Conservation (phyloP, 2,888 invertebrate genomes). For the Cetonia aurata region DNA sequence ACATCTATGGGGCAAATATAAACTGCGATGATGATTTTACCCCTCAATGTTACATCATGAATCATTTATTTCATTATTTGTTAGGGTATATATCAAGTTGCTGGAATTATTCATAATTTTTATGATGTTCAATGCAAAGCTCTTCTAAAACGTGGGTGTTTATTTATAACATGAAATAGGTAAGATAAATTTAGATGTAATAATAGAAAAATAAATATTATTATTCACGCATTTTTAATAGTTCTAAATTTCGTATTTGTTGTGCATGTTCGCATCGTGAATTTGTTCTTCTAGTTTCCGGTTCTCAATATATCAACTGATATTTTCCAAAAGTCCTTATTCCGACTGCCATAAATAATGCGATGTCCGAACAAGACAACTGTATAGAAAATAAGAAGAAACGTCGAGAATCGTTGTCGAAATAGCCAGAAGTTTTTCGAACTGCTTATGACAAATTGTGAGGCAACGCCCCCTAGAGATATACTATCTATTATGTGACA, state of each 20-base stretch:
- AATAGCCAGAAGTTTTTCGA: conserved; percentile 55
- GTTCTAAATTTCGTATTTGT: conserved; percentile 6
- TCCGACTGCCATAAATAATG: conserved; percentile 54
- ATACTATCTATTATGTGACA: conserved; percentile 67
- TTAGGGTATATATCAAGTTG: conserved; percentile 52
- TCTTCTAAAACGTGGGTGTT: conserved; percentile 4
- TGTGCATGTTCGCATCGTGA: background rate
- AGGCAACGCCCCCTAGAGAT: conserved; percentile 61
- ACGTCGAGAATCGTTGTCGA: conserved; percentile 47
- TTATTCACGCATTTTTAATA: too few species aligned
- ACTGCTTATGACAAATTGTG: conserved; percentile 64
- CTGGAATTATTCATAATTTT: conserved; percentile 48
- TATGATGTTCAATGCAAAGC: background rate
- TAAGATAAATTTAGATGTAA: too few species aligned
- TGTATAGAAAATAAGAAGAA: conserved; percentile 54
- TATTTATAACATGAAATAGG: background rate
- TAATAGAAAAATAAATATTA: too few species aligned
- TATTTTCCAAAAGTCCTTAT: conserved; percentile 38
- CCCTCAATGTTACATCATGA: conserved; percentile 51
- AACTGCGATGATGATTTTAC: conserved; percentile 49
- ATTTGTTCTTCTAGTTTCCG: conserved; percentile 30
- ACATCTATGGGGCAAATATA: conserved; percentile 47
- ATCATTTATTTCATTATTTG: conserved; percentile 56
- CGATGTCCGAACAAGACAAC: conserved; percentile 54
- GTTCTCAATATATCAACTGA: conserved; percentile 33